Evolutionary conservation across 2,888 invertebrate genomes (phyloP), one percentile per base, ranked within the genome.

Genomic region (Chrysolina haemoptera): DNA sequence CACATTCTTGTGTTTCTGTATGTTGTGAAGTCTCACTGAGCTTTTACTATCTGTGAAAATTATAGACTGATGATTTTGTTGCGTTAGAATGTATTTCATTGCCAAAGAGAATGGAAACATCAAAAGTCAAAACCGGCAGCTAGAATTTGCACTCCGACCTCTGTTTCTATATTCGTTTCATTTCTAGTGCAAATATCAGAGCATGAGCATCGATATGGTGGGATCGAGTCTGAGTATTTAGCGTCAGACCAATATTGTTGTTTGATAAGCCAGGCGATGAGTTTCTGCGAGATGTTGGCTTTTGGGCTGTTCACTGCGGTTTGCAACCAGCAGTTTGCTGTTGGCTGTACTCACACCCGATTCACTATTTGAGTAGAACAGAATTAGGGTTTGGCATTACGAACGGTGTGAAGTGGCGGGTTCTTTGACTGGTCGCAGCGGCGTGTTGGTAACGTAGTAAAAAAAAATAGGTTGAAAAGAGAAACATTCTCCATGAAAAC

Each of bases 161-260:
- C 22, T 12, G 55, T 55, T 55, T 14, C 55, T 55, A 22, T 18
- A 55, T 20, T 55, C 55, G 22, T 55, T 55, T 22, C 18, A 55
- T 55, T 55, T 12, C 11, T 9, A 55, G 20, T 20, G 55, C 20
- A 18, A 55, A 55, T 55, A 55, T 55, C 55, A 55, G 20, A 12
- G 55, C 18, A 12, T 6, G 20, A 12, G 55, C 18, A 12, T 6
- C 55, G 55, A 55, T 20, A 20, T 16, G 16, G 48, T 1, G 48
- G 16, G 16, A 16, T 55, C 55, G 12, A 55, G 20, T 22, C 22
- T 14, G 20, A 18, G 55, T 55, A 55, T 55, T 55, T 55, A 55
- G 22, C 55, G 55, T 55, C 22, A 55, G 14, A 55, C 55, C 55
- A 22, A 55, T 55, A 55, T 55, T 55, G 12, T 55, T 55, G 55